Evolutionary conservation across 1,140 invertebrate species (phyloP).

Genomic region (Pemphigus obesinymphae): DNA sequence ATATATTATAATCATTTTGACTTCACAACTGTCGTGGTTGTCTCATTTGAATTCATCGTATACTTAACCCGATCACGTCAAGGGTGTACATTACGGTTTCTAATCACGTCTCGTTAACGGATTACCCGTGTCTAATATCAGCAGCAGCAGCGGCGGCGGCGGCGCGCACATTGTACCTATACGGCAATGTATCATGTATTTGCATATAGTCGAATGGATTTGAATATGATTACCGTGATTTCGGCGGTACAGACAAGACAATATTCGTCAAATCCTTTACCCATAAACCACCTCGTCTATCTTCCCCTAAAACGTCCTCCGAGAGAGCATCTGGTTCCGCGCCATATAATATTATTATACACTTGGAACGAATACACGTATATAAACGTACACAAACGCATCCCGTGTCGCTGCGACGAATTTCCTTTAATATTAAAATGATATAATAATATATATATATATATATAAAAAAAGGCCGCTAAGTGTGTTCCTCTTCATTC

Average conservation of each 20-base stretch:
- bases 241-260: neutral
- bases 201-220: slow-evolving; percentile 33
- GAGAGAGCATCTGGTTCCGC: neutral
- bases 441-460: neutral
- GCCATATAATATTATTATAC: no score
- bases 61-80: neutral
- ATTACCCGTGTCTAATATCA: slow-evolving; percentile 37
- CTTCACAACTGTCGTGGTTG: neutral
- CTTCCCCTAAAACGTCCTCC: neutral
- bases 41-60: neutral
- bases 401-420: slow-evolving; percentile 6
- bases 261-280: neutral
- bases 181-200: neutral
- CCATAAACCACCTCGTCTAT: neutral
- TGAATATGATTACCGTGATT: slow-evolving; percentile 25
- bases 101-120: slow-evolving; percentile 33
- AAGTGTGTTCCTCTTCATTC: slow-evolving; percentile 6
- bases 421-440: slow-evolving; percentile 1
- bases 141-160: neutral
- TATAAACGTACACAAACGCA: neutral
- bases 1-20: slow-evolving; percentile 1
- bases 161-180: neutral
- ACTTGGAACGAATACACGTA: neutral
- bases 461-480: slow-evolving; percentile 1
- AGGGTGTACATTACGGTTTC: neutral